Percentiles rank a stretch among this genome's conserved stretches.
These are phyloP conservation scores for Nyctibius bracteatus DNA, from an alignment of 2,113 vertebrate genomes.

Conservation along the genomic window DNA sequence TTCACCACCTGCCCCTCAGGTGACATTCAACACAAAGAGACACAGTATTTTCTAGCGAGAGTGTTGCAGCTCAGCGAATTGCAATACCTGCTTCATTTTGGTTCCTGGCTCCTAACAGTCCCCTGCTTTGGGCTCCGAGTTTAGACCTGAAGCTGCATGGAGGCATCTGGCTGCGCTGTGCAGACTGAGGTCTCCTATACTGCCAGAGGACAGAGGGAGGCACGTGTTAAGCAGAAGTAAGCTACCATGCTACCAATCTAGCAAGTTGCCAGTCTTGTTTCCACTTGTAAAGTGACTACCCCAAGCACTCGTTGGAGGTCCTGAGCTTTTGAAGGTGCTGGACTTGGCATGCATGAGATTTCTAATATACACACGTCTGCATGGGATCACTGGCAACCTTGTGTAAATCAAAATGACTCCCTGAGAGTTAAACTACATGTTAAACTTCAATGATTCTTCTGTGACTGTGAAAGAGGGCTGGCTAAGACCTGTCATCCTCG, in stretches of 20 bases:
- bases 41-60: neutral
- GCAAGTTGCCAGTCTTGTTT: neutral
- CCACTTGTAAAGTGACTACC: neutral
- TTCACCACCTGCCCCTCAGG: neutral
- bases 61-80: neutral
- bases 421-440: neutral
- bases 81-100: neutral
- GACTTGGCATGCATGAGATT: neutral
- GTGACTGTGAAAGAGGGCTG: neutral
- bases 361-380: neutral
- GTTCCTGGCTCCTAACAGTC: neutral
- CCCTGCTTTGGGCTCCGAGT: neutral
- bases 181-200: rapidly evolving
- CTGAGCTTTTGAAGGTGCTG: neutral
- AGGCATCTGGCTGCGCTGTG: neutral
- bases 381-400: neutral
- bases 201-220: neutral
- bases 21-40: neutral
- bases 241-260: neutral
- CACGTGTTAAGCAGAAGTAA: neutral
- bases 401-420: neutral
- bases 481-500: neutral
- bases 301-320: rapidly evolving
- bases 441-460: neutral
- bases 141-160: neutral